A percentile compares a stretch with the other conserved stretches of the same genome.
phyloP scores from a whole-genome alignment of 2,113 vertebrate genomes.

The Rallus limicola region DNA sequence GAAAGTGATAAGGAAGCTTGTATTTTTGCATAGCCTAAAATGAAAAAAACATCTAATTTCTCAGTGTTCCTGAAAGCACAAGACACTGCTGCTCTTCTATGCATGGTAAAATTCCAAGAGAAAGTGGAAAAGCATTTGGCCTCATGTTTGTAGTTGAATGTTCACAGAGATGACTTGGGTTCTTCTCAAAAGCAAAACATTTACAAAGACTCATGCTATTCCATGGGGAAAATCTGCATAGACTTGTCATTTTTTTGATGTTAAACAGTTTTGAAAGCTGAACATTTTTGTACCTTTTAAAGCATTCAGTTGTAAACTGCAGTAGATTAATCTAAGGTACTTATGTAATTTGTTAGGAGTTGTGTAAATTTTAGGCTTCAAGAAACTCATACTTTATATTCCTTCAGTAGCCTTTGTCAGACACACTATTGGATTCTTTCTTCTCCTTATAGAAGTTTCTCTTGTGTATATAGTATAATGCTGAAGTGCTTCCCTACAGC shows the following conservation, averaged over 20 bases:
- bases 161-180: not conserved
- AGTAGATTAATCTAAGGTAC: slow-evolving; percentile 23
- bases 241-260: slow-evolving; percentile 48
- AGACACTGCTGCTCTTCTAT: not conserved
- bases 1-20: not conserved
- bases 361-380: slow-evolving; percentile 39
- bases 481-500: not conserved
- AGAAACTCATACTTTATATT: slow-evolving; percentile 3
- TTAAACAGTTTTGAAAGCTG: slow-evolving; percentile 41
- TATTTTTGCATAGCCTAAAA: not conserved
- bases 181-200: slow-evolving; percentile 39
- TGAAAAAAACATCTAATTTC: not conserved
- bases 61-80: not conserved
- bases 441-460: not conserved
- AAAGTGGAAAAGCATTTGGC: not conserved
- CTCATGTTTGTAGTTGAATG: not conserved
- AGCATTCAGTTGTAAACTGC: not conserved
- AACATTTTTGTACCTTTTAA: slow-evolving; percentile 21
- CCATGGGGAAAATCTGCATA: not conserved
- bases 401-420: slow-evolving; percentile 7
- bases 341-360: slow-evolving; percentile 8
- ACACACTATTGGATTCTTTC: not conserved
- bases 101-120: not conserved
- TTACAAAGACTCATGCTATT: slow-evolving; percentile 26
- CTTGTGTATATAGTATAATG: not conserved